Evolutionary conservation across 2,888 invertebrate genomes (phyloP).

Genomic region (Shargacucullia verbasci): DNA sequence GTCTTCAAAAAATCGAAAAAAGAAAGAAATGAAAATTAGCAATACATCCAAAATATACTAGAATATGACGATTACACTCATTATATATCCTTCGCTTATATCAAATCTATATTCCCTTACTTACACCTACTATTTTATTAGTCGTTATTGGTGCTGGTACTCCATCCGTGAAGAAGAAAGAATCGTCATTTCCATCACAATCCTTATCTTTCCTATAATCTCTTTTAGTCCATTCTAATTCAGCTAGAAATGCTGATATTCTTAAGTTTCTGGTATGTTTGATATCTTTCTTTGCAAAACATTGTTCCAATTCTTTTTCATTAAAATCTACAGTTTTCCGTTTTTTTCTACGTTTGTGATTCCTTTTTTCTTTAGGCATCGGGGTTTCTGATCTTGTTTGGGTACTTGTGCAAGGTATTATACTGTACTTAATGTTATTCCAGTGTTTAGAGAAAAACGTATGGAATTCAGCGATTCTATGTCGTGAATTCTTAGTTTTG

Average conservation of each 20-base stretch:
- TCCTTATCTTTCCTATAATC: slow-evolving; percentile 29
- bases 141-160: background rate
- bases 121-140: slow-evolving; percentile 48
- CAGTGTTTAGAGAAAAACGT: slow-evolving; percentile 54
- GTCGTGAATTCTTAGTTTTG: slow-evolving; percentile 25
- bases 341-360: slow-evolving; percentile 73
- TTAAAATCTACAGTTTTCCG: slow-evolving; percentile 9
- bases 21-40: too few relatives aligned
- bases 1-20: too few relatives aligned
- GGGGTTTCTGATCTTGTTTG: slow-evolving; percentile 30
- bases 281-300: slow-evolving; percentile 46
- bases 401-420: slow-evolving; percentile 32
- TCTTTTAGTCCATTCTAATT: slow-evolving; percentile 61
- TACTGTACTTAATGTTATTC: slow-evolving; percentile 48
- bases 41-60: too few relatives aligned
- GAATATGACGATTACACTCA: too few relatives aligned
- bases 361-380: slow-evolving; percentile 40
- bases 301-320: slow-evolving; percentile 14
- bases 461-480: slow-evolving; percentile 28
- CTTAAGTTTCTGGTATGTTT: slow-evolving; percentile 63
- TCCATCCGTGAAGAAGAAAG: background rate
- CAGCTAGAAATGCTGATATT: slow-evolving; percentile 64
- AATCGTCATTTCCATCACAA: slow-evolving; percentile 13
- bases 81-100: too few relatives aligned
- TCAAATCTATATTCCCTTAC: slow-evolving; percentile 8